A percentile compares a stretch with the other conserved stretches of the same genome.
Conservation (phyloP, 2,113 vertebrate species). For the Dromas ardeola region DNA sequence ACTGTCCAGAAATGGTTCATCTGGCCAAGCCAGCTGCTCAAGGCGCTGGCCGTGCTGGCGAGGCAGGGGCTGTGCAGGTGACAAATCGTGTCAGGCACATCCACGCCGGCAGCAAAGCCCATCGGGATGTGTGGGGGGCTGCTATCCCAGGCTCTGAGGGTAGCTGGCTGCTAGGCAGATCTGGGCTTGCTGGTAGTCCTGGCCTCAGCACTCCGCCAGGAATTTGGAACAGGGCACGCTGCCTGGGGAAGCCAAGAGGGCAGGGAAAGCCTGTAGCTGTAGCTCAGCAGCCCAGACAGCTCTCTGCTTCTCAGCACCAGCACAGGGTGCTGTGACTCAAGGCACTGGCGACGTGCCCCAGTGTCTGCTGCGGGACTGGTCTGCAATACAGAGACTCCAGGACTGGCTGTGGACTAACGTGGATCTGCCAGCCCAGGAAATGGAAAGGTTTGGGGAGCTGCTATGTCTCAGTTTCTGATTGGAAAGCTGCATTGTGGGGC, state of each 20-base stretch:
- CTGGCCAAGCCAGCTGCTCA: not conserved
- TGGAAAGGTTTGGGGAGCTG: not conserved
- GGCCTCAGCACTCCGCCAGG: not conserved
- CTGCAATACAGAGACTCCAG: not conserved
- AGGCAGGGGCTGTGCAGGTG: not conserved
- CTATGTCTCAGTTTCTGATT: not conserved
- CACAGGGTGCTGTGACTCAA: not conserved
- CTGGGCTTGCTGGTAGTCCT: not conserved
- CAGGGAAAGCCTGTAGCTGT: not conserved
- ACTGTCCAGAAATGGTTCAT: not conserved
- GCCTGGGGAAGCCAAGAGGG: not conserved
- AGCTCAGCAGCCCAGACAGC: not conserved
- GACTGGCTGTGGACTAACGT: not conserved
- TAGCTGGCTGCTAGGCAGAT: not conserved
- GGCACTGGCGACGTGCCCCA: not conserved
- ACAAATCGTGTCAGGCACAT: not conserved
- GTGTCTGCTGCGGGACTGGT: not conserved
- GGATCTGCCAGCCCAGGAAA: not conserved
- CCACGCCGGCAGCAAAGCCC: not conserved
- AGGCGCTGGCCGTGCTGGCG: rapidly evolving
- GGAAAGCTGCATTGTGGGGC: not conserved
- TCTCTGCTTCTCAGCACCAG: not conserved
- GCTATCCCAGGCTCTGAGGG: not conserved
- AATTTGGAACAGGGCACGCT: not conserved
- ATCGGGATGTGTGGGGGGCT: not conserved